phyloP scores from a whole-genome alignment of 2,797 vertebrate species.

The Gobio occitaniae region DNA sequence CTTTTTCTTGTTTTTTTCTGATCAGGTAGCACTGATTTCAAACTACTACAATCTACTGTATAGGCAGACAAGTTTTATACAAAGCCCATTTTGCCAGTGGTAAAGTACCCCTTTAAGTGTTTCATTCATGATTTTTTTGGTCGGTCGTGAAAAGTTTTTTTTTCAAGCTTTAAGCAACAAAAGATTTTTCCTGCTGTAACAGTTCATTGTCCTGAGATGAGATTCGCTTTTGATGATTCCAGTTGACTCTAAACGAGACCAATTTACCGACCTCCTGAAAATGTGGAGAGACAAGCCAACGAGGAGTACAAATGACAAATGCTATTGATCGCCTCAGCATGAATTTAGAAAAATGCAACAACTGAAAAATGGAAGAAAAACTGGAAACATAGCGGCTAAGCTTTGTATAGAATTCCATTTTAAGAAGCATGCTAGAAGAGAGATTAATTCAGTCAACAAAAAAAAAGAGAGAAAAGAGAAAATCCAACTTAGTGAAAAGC shows the following conservation, averaged over 20 bases:
- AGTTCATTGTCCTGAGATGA: conserved; percentile 14
- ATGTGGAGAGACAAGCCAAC: conserved; percentile 50
- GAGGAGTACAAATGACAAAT: conserved; percentile 59
- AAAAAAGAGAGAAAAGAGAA: conserved; percentile 15
- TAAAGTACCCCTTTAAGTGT: neutral
- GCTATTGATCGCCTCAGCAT: conserved; percentile 58
- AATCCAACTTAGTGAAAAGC: conserved; percentile 54
- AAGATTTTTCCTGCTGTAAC: conserved; percentile 8
- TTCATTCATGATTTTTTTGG: neutral
- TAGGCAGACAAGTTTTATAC: neutral
- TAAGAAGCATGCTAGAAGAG: conserved; percentile 20
- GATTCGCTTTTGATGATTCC: conserved; percentile 59
- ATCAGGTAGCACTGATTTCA: neutral
- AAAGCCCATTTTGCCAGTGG: neutral
- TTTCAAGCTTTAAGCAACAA: neutral
- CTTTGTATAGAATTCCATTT: conserved; percentile 55
- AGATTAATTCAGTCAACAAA: conserved; percentile 42
- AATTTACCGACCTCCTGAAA: conserved; percentile 54
- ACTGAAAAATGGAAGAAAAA: conserved; percentile 43
- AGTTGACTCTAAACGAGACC: conserved; percentile 51
- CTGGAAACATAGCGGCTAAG: conserved; percentile 54
- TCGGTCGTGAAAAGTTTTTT: neutral
- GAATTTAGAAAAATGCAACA: conserved; percentile 52
- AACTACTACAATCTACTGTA: neutral
- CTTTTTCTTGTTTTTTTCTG: neutral